Evolutionary conservation across 1,140 invertebrate species (phyloP).

Genomic region (Scaptodrosophila lebanonensis): DNA sequence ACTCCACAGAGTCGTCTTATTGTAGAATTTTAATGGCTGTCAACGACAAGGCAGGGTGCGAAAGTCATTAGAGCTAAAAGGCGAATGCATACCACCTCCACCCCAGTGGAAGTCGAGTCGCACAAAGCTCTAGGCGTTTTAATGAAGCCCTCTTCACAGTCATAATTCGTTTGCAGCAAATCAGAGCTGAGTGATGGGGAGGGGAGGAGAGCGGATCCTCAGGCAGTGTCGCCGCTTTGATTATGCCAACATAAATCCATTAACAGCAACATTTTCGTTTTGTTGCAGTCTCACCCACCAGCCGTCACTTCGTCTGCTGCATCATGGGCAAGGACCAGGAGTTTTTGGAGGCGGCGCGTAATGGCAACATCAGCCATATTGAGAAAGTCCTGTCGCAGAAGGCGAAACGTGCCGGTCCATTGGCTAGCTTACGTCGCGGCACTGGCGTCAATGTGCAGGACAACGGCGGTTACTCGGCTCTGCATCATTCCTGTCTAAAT

Average conservation of each 20-base stretch:
- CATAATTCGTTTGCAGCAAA: conserved; percentile 66
- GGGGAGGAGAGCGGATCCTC: too few relatives aligned
- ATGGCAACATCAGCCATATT: conserved; percentile 91
- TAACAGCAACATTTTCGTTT: conserved; percentile 35
- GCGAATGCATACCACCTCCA: conserved; percentile 23
- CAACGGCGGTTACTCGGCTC: conserved; percentile 93
- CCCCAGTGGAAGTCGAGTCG: conserved; percentile 20
- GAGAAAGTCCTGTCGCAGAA: conserved; percentile 94
- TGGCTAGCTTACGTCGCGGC: conserved; percentile 91
- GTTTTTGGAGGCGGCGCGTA: conserved; percentile 94
- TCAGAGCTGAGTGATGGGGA: conserved; percentile 21
- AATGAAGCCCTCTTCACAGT: conserved; percentile 68
- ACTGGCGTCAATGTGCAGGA: conserved; percentile 95
- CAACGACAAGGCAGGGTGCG: conserved; percentile 25
- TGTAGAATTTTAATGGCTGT: conserved; percentile 44
- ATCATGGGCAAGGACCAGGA: conserved; percentile 96
- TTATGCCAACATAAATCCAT: conserved; percentile 21
- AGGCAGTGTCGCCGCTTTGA: too few relatives aligned
- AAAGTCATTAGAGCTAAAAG: conserved; percentile 67
- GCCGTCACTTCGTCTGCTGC: not conserved
- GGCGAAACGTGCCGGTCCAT: conserved; percentile 93
- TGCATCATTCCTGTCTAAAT: conserved; percentile 96
- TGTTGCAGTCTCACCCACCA: not conserved
- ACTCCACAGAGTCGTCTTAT: conserved; percentile 29
- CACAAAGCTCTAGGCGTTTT: conserved; percentile 63